Conservation (phyloP, 2,888 invertebrate species). For the Trachelus troglodyta region DNA sequence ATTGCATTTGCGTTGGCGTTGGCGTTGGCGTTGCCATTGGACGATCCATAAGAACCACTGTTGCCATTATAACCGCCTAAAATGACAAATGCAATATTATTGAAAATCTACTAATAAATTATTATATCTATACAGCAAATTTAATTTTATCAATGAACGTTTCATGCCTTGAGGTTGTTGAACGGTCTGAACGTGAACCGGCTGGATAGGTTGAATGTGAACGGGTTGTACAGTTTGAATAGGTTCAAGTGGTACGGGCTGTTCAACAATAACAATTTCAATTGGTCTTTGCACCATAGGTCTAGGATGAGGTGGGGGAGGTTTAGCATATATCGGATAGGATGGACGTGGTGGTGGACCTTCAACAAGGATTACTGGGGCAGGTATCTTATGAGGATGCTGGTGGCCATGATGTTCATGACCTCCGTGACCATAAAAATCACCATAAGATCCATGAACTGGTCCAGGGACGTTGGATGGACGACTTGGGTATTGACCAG, state of each 20-base stretch:
- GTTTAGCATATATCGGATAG: not conserved
- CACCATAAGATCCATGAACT: not conserved
- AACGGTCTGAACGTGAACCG: not conserved
- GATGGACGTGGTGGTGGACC: not conserved
- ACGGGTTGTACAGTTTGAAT: not conserved
- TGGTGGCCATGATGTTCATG: not conserved
- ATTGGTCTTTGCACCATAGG: not conserved
- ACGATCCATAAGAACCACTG: conserved; percentile 6
- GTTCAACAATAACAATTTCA: not conserved
- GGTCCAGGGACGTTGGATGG: too few species aligned
- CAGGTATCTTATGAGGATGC: not conserved
- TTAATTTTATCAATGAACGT: not conserved
- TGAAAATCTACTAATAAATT: not conserved
- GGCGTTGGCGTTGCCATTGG: conserved; percentile 17
- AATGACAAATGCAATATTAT: not conserved
- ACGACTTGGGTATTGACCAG: too few species aligned
- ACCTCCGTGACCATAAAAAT: not conserved
- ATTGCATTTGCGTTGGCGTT: conserved; percentile 25
- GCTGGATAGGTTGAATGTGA: not conserved
- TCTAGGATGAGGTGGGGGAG: not conserved
- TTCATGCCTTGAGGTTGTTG: not conserved
- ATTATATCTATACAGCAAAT: not conserved
- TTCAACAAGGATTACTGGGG: not conserved
- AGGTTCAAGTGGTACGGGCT: not conserved
- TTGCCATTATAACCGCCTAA: not conserved